A percentile compares a stretch with the other conserved stretches of the same genome.
Evolutionary conservation across 2,888 invertebrate genomes (phyloP).

Genomic region (Diploptera punctata): DNA sequence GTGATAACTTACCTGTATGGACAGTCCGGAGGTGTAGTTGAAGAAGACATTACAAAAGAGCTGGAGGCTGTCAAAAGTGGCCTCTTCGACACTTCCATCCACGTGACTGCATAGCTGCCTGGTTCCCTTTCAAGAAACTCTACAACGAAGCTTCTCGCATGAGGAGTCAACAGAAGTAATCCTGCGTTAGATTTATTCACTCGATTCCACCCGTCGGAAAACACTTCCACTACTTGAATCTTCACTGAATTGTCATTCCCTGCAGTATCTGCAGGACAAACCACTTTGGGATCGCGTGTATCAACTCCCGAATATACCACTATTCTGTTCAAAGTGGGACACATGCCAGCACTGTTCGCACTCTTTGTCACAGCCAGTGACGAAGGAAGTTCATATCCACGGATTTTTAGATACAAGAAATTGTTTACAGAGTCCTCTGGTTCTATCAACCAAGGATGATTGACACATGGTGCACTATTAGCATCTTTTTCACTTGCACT

Average conservation of each 20-base stretch:
- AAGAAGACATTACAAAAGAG: slow-evolving; percentile 59
- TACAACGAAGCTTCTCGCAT: slow-evolving; percentile 74
- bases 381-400: slow-evolving; percentile 64
- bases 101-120: slow-evolving; percentile 75
- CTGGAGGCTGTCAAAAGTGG: slow-evolving; percentile 57
- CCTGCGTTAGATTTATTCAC: slow-evolving; percentile 47
- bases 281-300: slow-evolving; percentile 62
- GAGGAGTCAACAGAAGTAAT: slow-evolving; percentile 53
- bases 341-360: slow-evolving; percentile 51
- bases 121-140: slow-evolving; percentile 77
- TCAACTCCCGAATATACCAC: slow-evolving; percentile 71
- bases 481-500: slow-evolving; percentile 46
- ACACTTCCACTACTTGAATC: slow-evolving; percentile 64
- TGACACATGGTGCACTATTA: slow-evolving; percentile 59
- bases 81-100: slow-evolving; percentile 75
- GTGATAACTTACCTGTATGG: slow-evolving; percentile 67
- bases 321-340: slow-evolving; percentile 73
- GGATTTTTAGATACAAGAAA: slow-evolving; percentile 74
- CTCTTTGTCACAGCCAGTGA: slow-evolving; percentile 42
- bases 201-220: slow-evolving; percentile 73
- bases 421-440: slow-evolving; percentile 73
- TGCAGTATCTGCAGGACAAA: slow-evolving; percentile 66
- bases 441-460: slow-evolving; percentile 80
- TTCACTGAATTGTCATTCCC: slow-evolving; percentile 42
- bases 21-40: slow-evolving; percentile 65